Conservation (phyloP, 1,140 invertebrate genomes). For the Episyrphus balteatus region DNA sequence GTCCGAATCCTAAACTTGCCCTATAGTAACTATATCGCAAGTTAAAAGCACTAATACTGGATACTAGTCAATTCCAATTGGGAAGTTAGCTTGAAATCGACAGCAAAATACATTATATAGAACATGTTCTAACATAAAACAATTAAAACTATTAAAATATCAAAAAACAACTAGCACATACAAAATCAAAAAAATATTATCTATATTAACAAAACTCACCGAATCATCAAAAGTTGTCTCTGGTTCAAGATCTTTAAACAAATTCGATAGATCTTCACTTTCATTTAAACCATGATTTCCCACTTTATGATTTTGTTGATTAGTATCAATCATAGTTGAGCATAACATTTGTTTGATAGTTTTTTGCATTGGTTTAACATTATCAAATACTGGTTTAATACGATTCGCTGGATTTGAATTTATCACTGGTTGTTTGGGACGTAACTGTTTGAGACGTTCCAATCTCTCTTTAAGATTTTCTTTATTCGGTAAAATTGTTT, state of each 20-base stretch:
- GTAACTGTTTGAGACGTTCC: slow-evolving; percentile 12
- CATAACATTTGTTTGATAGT: slow-evolving; percentile 23
- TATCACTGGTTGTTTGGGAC: slow-evolving; percentile 13
- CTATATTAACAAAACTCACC: slow-evolving; percentile 7
- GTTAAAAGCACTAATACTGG: no score
- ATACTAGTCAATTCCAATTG: no score
- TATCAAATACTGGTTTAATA: slow-evolving; percentile 5
- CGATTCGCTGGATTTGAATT: slow-evolving; percentile 1
- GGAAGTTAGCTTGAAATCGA: no score
- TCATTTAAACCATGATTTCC: neutral
- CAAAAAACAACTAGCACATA: no score
- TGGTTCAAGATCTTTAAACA: slow-evolving; percentile 20
- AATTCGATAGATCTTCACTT: slow-evolving; percentile 7
- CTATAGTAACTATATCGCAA: no score
- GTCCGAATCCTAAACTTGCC: no score
- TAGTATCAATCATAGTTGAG: slow-evolving; percentile 21
- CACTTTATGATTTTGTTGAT: neutral
- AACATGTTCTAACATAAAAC: no score
- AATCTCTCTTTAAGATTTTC: slow-evolving; percentile 13
- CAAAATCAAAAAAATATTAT: no score
- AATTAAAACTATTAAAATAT: no score
- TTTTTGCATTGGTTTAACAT: slow-evolving; percentile 9
- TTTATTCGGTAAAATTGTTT: neutral
- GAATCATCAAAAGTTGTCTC: slow-evolving; percentile 23
- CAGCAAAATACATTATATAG: no score